Percentiles rank a stretch among this genome's conserved stretches.
phyloP scores from a whole-genome alignment of 2,797 vertebrate species.

The Pangasius sanitwongsei region DNA sequence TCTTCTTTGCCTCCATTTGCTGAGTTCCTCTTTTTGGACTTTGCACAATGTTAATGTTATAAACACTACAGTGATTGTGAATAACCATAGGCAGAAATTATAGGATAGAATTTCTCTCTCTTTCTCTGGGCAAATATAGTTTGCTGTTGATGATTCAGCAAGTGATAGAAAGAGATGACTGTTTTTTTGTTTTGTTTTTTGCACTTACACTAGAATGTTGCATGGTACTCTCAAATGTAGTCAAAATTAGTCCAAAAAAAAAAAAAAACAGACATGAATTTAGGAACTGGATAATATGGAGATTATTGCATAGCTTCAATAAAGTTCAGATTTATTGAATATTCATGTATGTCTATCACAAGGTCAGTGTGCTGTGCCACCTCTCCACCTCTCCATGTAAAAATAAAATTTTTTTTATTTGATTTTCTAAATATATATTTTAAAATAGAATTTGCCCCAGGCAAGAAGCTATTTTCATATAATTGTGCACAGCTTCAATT shows the following conservation, averaged over 20 bases:
- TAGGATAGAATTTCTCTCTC: not conserved
- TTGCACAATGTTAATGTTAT: not conserved
- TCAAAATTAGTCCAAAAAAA: too few species aligned
- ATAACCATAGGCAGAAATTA: not conserved
- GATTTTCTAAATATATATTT: not conserved
- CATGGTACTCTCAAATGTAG: not conserved
- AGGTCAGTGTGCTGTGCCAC: not conserved
- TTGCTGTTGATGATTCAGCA: not conserved
- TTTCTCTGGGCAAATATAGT: not conserved
- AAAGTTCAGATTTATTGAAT: not conserved
- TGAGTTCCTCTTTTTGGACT: not conserved
- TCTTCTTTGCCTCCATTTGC: not conserved
- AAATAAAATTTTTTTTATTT: not conserved
- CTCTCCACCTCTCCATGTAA: not conserved
- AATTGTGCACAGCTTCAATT: not conserved
- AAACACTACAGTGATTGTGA: slow-evolving; percentile 2
- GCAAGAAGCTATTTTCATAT: not conserved
- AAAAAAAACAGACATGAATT: not conserved
- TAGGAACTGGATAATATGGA: not conserved
- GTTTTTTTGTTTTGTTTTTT: not conserved
- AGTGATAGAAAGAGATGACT: not conserved
- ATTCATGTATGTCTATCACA: not conserved
- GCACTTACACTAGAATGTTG: not conserved
- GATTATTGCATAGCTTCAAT: not conserved
- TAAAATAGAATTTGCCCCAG: slow-evolving; percentile 8